phyloP scores from a whole-genome alignment of 2,113 vertebrate genomes.

The Larimichthys crocea region DNA sequence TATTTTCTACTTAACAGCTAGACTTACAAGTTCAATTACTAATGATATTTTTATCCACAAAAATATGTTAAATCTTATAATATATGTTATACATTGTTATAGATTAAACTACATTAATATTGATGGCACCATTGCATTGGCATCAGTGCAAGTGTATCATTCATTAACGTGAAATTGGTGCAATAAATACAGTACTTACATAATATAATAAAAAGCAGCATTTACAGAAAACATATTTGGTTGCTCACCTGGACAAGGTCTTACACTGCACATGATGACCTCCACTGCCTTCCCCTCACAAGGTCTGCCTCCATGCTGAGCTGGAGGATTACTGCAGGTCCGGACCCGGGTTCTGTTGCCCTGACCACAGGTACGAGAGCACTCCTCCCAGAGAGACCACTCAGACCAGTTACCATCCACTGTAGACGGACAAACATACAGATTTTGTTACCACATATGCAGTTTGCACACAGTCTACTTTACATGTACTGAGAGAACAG shows the following conservation, averaged over 20 bases:
- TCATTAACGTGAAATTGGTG: no score
- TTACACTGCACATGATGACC: conserved; percentile 87
- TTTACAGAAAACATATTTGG: neutral
- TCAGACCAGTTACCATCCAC: conserved; percentile 95
- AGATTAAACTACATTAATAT: no score
- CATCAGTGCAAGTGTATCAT: no score
- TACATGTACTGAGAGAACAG: neutral
- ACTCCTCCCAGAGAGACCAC: conserved; percentile 96
- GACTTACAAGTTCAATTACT: neutral
- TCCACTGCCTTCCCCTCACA: conserved; percentile 91
- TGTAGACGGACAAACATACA: conserved; percentile 58
- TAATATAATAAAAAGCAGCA: no score
- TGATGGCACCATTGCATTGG: no score
- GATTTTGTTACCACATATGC: neutral
- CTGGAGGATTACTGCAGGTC: conserved; percentile 87
- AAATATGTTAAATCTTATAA: no score
- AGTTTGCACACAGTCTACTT: neutral
- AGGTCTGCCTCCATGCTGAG: conserved; percentile 87
- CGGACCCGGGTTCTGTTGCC: conserved; percentile 93
- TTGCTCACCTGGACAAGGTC: conserved; percentile 92
- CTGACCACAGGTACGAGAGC: conserved; percentile 91
- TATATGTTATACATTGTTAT: no score
- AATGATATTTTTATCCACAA: neutral
- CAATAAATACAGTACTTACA: no score
- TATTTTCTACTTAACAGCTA: neutral